Percentiles rank a stretch among this genome's conserved stretches.
phyloP scores from a whole-genome alignment of 2,888 invertebrate species.

The Volucella zonaria region DNA sequence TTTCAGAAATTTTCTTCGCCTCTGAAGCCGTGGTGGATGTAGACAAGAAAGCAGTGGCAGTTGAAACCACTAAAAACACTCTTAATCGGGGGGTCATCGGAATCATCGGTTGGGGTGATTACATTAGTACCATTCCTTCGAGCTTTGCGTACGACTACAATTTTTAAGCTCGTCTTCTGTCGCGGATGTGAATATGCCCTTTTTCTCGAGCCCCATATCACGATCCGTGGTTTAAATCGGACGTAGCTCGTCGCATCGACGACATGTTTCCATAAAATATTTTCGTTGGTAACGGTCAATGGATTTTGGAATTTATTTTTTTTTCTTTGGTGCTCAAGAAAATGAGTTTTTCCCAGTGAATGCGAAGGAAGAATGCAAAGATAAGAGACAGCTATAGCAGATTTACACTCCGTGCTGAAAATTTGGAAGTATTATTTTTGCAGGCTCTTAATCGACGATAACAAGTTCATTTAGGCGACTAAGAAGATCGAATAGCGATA shows the following conservation, averaged over 20 bases:
- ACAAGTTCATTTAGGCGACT: no score
- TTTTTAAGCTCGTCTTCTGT: slow-evolving; percentile 88
- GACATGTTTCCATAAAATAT: slow-evolving; percentile 83
- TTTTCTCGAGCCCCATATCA: slow-evolving; percentile 88
- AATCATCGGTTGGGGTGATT: slow-evolving; percentile 51
- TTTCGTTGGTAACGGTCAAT: background rate
- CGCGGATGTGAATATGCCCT: slow-evolving; percentile 89
- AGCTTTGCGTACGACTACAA: slow-evolving; percentile 91
- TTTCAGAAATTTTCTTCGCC: slow-evolving; percentile 69
- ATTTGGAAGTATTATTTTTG: no score
- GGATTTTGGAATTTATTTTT: background rate
- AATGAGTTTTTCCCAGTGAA: background rate
- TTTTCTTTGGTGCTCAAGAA: background rate
- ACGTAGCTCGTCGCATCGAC: slow-evolving; percentile 88
- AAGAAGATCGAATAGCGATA: no score
- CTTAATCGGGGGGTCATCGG: slow-evolving; percentile 77
- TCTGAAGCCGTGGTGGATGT: slow-evolving; percentile 65
- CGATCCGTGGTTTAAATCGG: slow-evolving; percentile 90
- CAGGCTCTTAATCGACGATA: no score
- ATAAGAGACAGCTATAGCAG: no score
- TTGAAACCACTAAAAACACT: slow-evolving; percentile 86
- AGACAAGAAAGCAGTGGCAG: slow-evolving; percentile 78
- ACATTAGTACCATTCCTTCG: slow-evolving; percentile 81
- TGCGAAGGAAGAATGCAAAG: background rate
- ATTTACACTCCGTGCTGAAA: no score